Evolutionary conservation across 2,797 vertebrate genomes (phyloP).

Genomic region (Lates japonicus): DNA sequence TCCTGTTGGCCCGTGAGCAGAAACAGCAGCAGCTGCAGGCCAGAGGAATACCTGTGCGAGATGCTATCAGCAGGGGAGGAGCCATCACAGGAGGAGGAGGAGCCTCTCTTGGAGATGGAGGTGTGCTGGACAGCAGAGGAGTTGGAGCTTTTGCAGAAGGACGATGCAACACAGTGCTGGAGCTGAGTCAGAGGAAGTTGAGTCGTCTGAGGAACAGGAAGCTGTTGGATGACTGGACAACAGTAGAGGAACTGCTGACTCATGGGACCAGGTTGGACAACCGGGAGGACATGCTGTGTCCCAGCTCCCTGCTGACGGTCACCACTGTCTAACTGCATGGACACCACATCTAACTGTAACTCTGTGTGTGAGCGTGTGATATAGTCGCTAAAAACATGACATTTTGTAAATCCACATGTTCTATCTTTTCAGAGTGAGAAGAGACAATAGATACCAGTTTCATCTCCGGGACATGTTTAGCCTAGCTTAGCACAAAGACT

Average conservation of each 20-base stretch:
- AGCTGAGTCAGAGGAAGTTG: conserved; percentile 86
- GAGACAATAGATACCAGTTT: conserved; percentile 36
- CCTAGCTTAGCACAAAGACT: background rate
- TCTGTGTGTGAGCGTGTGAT: conserved; percentile 47
- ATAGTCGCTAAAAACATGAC: conserved; percentile 32
- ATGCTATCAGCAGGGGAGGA: conserved; percentile 38
- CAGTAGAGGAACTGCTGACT: conserved; percentile 87
- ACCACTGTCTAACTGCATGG: conserved; percentile 84
- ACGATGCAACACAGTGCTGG: conserved; percentile 78
- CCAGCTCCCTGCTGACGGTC: conserved; percentile 86
- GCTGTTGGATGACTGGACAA: conserved; percentile 87
- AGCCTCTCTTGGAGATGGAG: conserved; percentile 50
- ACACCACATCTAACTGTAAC: conserved; percentile 52
- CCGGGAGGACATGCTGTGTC: conserved; percentile 77
- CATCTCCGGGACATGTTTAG: background rate
- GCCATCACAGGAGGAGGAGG: conserved; percentile 33
- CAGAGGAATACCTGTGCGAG: conserved; percentile 53
- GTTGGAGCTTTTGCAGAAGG: conserved; percentile 67
- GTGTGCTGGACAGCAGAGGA: conserved; percentile 54
- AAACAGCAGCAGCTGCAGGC: conserved; percentile 81
- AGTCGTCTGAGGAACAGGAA: conserved; percentile 87
- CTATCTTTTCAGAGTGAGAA: conserved; percentile 27
- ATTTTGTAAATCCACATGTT: conserved; percentile 28
- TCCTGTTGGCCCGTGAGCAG: conserved; percentile 82
- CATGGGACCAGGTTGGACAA: conserved; percentile 82